Percentiles rank a stretch among this genome's conserved stretches.
Evolutionary conservation across 2,888 invertebrate genomes (phyloP).

Genomic region (Sepioteuthis lessoniana): DNA sequence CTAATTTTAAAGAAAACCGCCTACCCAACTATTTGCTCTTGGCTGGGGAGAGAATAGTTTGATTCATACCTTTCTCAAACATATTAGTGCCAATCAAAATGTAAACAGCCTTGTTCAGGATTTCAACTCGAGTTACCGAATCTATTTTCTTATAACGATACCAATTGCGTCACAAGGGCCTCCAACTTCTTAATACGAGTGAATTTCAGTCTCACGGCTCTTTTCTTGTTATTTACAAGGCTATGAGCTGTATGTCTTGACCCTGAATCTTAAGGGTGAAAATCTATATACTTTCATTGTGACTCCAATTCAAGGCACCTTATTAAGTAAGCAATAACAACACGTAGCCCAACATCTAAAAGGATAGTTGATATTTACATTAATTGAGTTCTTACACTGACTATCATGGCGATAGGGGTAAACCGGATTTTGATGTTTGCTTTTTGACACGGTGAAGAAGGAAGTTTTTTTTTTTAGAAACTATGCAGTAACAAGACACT

Average conservation of each 20-base stretch:
- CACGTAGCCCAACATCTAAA: background rate
- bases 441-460: background rate
- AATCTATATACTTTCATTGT: background rate
- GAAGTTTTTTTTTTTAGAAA: background rate
- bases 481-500: background rate
- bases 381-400: background rate
- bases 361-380: background rate
- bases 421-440: background rate
- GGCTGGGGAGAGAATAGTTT: too few relatives aligned
- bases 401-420: background rate
- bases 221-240: background rate
- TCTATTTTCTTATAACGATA: too few relatives aligned
- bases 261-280: background rate
- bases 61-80: too few relatives aligned
- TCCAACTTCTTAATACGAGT: too few relatives aligned
- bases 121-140: too few relatives aligned
- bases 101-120: too few relatives aligned
- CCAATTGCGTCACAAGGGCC: too few relatives aligned
- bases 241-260: background rate
- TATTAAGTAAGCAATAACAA: background rate
- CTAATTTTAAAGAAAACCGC: too few relatives aligned
- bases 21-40: too few relatives aligned
- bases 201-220: background rate
- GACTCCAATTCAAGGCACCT: background rate
- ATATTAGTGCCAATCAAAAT: too few relatives aligned